Conservation (phyloP, 2,888 invertebrate species). For the Lamellibrachia satsuma region DNA sequence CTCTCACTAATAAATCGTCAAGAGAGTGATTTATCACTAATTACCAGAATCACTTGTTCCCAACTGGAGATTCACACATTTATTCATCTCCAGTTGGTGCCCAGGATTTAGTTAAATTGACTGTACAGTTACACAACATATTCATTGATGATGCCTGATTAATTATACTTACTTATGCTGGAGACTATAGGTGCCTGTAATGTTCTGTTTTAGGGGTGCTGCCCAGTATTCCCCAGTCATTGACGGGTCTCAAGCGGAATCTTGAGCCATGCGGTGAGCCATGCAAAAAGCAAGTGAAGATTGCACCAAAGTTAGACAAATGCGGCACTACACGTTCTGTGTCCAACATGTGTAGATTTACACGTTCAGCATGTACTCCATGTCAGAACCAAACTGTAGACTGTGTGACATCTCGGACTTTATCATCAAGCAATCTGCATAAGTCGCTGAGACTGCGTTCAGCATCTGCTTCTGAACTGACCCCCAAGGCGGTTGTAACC, state of each 20-base stretch:
- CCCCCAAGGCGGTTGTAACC: background rate
- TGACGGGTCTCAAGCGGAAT: background rate
- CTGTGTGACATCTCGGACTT: background rate
- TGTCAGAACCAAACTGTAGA: background rate
- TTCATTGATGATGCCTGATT: background rate
- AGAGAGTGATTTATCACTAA: no score
- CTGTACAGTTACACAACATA: background rate
- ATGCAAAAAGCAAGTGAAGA: conserved; percentile 3
- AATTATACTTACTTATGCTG: background rate
- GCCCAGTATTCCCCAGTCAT: background rate
- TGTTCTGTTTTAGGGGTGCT: background rate
- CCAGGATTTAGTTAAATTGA: background rate
- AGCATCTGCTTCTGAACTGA: background rate
- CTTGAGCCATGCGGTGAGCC: background rate
- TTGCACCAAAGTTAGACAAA: background rate
- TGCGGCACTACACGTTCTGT: background rate
- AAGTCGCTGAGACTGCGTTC: conserved; percentile 1
- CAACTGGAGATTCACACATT: no score
- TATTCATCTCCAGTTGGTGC: background rate
- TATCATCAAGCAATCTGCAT: background rate
- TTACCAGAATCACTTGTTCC: no score
- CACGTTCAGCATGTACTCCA: background rate
- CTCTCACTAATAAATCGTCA: no score
- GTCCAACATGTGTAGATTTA: background rate
- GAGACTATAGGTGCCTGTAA: background rate